A percentile compares a stretch with the other conserved stretches of the same genome.
Evolutionary conservation across 2,888 invertebrate species (phyloP).

Genomic region (Lycaena phlaeas): DNA sequence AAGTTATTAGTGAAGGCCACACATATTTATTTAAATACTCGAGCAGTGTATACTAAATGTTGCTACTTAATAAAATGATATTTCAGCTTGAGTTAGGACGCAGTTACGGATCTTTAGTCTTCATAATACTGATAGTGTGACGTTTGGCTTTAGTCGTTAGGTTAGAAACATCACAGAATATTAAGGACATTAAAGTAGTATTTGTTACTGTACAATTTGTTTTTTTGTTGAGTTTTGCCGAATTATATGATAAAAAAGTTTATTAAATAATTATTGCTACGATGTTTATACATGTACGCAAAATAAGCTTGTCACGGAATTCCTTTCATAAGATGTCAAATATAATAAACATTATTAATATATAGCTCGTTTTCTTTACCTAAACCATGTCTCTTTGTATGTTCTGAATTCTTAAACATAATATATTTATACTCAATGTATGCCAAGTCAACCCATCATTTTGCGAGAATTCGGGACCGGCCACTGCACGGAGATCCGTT

Average conservation of each 20-base stretch:
- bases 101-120: constrained; percentile 34
- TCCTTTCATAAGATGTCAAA: constrained; percentile 69
- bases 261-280: constrained; percentile 58
- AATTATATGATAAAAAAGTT: constrained; percentile 62
- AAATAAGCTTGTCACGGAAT: constrained; percentile 68
- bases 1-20: constrained; percentile 28
- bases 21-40: constrained; percentile 19
- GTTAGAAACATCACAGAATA: constrained; percentile 52
- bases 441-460: no score
- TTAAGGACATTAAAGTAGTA: constrained; percentile 49
- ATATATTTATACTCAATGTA: no score
- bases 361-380: constrained; percentile 4
- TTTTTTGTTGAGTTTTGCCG: constrained; percentile 69
- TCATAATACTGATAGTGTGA: constrained; percentile 27
- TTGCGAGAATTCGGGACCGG: no score
- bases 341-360: constrained; percentile 63
- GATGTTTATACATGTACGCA: constrained; percentile 62
- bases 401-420: no score
- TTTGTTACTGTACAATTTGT: constrained; percentile 60
- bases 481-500: no score
- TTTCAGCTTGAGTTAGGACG: constrained; percentile 14
- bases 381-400: no score
- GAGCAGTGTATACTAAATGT: constrained; percentile 18
- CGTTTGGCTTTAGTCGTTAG: constrained; percentile 68
- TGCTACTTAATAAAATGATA: constrained; percentile 19